phyloP scores from a whole-genome alignment of 2,888 invertebrate genomes.

The Meteorus cinctellus region DNA sequence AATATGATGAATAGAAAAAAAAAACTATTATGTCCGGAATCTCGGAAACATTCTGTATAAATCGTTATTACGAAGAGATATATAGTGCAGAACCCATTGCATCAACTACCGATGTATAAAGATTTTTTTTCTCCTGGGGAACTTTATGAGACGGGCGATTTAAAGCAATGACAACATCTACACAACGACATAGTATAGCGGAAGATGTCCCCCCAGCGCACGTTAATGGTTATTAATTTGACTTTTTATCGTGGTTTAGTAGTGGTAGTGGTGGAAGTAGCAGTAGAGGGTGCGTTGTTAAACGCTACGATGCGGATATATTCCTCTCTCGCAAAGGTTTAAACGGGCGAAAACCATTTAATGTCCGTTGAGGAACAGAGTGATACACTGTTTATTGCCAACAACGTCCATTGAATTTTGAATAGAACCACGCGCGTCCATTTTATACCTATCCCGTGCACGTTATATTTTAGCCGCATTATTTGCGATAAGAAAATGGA shows the following conservation, averaged over 20 bases:
- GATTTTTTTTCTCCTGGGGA: slow-evolving; percentile 2
- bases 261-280: not conserved
- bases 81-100: too few species aligned
- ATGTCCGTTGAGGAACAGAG: slow-evolving; percentile 60
- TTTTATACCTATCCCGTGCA: slow-evolving; percentile 19
- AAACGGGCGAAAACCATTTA: slow-evolving; percentile 55
- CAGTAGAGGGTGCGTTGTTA: slow-evolving; percentile 37
- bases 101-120: not conserved
- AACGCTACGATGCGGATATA: slow-evolving; percentile 26
- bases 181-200: slow-evolving; percentile 25
- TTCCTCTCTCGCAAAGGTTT: slow-evolving; percentile 28
- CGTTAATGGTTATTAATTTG: slow-evolving; percentile 58
- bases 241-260: slow-evolving; percentile 48
- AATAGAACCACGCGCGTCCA: slow-evolving; percentile 52
- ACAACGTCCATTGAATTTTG: slow-evolving; percentile 63
- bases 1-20: not conserved
- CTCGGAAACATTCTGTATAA: not conserved
- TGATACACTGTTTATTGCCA: slow-evolving; percentile 68
- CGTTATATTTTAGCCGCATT: slow-evolving; percentile 23
- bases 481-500: slow-evolving; percentile 32
- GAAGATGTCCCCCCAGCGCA: slow-evolving; percentile 2
- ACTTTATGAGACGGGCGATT: slow-evolving; percentile 36
- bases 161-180: not conserved
- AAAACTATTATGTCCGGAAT: not conserved
- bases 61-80: not conserved